Evolutionary conservation across 2,888 invertebrate species (phyloP).

Genomic region (Cheilosia urbana): DNA sequence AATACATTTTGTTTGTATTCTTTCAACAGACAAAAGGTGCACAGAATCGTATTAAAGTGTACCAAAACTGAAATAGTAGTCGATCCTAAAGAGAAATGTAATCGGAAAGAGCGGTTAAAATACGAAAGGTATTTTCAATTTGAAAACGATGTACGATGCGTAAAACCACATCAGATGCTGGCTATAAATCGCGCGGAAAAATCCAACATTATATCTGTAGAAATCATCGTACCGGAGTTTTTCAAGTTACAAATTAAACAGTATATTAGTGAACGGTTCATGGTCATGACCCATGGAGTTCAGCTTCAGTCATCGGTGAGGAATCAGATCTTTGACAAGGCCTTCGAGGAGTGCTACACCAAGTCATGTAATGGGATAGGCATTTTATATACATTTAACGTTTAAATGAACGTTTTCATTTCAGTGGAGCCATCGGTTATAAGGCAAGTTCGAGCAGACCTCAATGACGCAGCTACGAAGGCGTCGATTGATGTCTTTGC

Average conservation of each 20-base stretch:
- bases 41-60: conserved; percentile 86
- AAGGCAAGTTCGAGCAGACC: conserved; percentile 88
- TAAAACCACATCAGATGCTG: conserved; percentile 93
- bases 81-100: conserved; percentile 74
- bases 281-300: conserved; percentile 82
- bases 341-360: conserved; percentile 87
- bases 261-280: conserved; percentile 84
- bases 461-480: conserved; percentile 90
- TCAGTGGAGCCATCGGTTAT: conserved; percentile 87
- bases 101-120: conserved; percentile 84
- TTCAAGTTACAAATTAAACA: conserved; percentile 86
- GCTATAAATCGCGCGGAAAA: conserved; percentile 90
- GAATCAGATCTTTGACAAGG: conserved; percentile 84
- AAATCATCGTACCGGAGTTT: conserved; percentile 89
- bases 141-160: conserved; percentile 85
- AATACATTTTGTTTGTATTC: conserved; percentile 59
- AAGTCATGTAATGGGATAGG: conserved; percentile 83
- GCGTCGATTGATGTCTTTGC: conserved; percentile 94
- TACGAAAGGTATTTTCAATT: conserved; percentile 92
- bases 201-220: conserved; percentile 89
- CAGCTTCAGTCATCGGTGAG: conserved; percentile 82
- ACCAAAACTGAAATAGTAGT: conserved; percentile 84
- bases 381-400: conserved; percentile 82
- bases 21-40: conserved; percentile 85
- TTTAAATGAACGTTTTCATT: background rate